A percentile compares a stretch with the other conserved stretches of the same genome.
phyloP scores from a whole-genome alignment of 1,140 invertebrate genomes.

The Araneus ventricosus region DNA sequence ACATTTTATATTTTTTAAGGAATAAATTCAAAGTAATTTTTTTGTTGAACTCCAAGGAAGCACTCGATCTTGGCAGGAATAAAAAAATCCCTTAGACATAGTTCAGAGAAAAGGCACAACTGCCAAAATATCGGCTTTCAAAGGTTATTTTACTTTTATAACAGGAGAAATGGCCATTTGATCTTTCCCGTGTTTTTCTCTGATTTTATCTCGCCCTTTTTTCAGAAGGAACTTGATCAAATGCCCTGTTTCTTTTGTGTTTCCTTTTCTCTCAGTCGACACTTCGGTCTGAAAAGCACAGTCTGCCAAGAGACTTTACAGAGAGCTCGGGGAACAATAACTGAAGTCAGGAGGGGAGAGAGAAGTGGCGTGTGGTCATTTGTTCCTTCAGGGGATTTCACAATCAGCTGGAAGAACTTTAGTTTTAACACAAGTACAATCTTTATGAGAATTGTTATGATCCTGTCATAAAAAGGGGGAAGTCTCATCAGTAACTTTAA shows the following conservation, averaged over 20 bases:
- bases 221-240: slow-evolving; percentile 32
- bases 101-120: slow-evolving; percentile 29
- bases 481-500: slow-evolving; percentile 2
- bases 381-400: slow-evolving; percentile 17
- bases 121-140: slow-evolving; percentile 53
- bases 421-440: slow-evolving; percentile 16
- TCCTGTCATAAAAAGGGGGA: background rate
- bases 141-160: slow-evolving; percentile 58
- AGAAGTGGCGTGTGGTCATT: slow-evolving; percentile 25
- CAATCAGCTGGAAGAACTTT: slow-evolving; percentile 30
- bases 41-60: background rate
- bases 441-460: slow-evolving; percentile 29
- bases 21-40: too few species aligned
- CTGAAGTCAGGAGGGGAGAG: background rate
- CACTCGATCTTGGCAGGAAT: background rate
- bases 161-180: slow-evolving; percentile 50
- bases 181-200: slow-evolving; percentile 31
- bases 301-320: background rate
- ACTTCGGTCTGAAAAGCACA: slow-evolving; percentile 29
- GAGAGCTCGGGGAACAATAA: slow-evolving; percentile 26
- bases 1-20: too few species aligned
- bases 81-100: slow-evolving; percentile 9
- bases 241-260: slow-evolving; percentile 44
- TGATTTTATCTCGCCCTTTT: slow-evolving; percentile 22
- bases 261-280: slow-evolving; percentile 12